A percentile compares a stretch with the other conserved stretches of the same genome.
phyloP scores from a whole-genome alignment of 2,888 invertebrate species.

The Volucella inflata region DNA sequence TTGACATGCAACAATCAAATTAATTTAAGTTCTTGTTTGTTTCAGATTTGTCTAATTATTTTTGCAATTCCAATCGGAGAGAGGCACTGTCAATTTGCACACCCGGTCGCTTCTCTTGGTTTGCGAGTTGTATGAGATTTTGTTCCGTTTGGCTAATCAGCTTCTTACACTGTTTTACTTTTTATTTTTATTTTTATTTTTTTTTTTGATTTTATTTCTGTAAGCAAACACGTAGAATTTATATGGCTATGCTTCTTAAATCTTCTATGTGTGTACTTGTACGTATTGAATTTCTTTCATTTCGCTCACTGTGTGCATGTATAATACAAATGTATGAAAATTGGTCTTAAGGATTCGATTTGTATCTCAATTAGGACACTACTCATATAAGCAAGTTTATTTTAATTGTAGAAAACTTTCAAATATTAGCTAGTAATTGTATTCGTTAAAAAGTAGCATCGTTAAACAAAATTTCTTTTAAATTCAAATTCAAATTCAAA shows the following conservation, averaged over 20 bases:
- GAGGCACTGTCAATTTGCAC: slow-evolving; percentile 1
- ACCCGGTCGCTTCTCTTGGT: slow-evolving; percentile 1
- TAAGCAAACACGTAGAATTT: slow-evolving; percentile 51
- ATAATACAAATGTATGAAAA: background rate
- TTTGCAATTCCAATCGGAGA: slow-evolving; percentile 24
- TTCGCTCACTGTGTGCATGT: background rate
- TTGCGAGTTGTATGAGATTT: slow-evolving; percentile 42
- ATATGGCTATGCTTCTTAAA: slow-evolving; percentile 64
- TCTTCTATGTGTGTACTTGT: slow-evolving; percentile 43
- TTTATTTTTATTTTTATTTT: slow-evolving; percentile 41
- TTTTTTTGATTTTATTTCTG: slow-evolving; percentile 29
- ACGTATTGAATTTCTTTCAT: slow-evolving; percentile 26
- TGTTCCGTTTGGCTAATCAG: slow-evolving; percentile 60
- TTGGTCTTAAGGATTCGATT: slow-evolving; percentile 22
- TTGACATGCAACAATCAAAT: slow-evolving; percentile 78
- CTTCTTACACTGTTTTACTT: slow-evolving; percentile 32
- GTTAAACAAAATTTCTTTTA: slow-evolving; percentile 62
- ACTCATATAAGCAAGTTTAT: slow-evolving; percentile 42
- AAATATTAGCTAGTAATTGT: slow-evolving; percentile 17
- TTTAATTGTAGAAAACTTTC: background rate
- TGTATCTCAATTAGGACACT: slow-evolving; percentile 56
- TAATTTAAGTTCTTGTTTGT: slow-evolving; percentile 63
- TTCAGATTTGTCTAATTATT: background rate
- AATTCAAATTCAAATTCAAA: slow-evolving; percentile 33
- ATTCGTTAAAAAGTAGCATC: slow-evolving; percentile 59